Evolutionary conservation across 2,888 invertebrate species (phyloP), one percentile per base, ranked within the genome.

Genomic region (Listrodromus nycthemerus): DNA sequence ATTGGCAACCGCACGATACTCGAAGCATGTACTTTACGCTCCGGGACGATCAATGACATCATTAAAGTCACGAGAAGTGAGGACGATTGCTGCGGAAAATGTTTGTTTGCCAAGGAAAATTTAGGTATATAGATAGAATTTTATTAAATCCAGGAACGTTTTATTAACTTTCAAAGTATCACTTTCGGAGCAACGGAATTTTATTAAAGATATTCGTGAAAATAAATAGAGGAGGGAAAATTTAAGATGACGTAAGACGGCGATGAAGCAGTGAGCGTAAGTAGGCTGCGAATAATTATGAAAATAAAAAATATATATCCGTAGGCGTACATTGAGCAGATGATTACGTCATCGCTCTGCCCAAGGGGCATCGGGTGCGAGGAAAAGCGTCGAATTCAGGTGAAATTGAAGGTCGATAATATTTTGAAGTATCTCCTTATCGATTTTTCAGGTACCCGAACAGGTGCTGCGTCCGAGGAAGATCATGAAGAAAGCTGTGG

Each of bases 401-500:
- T 48, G 33, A 48, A 30, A 50, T 3, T 65, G 2, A 16, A 27
- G 16, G 1, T 33, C 19, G 19, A 45, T 48, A 19, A 81, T 45
- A 55, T 24, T 52, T 78, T 6, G 21, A 74, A 16, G 19, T 37
- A 33, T 4, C 1, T 24, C 58, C 10, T 24, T 78, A 21, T 50
- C 2, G 16, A 33, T 66, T 50, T 21, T 58, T 71, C 74, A 78
- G 81, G 65, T 71, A 33, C 48, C 69, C 70, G 37, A 69, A 45
- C 63, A 79, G 78, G 81, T 71, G 70, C 65, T 79, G 74, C 48
- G 66, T 61, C 78, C 78, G 61, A 75, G 65, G 81, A 78, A 75
- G 78, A 79, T 79, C 37, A 81, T 79, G 84, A 81, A 81, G 78
- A 66, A 45, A 58, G 75, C 61, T 78, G 66, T 55, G 50, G 66